A percentile compares a stretch with the other conserved stretches of the same genome.
These are phyloP conservation scores for Esox niger DNA, from an alignment of 2,113 vertebrate species.

Conservation along the genomic window DNA sequence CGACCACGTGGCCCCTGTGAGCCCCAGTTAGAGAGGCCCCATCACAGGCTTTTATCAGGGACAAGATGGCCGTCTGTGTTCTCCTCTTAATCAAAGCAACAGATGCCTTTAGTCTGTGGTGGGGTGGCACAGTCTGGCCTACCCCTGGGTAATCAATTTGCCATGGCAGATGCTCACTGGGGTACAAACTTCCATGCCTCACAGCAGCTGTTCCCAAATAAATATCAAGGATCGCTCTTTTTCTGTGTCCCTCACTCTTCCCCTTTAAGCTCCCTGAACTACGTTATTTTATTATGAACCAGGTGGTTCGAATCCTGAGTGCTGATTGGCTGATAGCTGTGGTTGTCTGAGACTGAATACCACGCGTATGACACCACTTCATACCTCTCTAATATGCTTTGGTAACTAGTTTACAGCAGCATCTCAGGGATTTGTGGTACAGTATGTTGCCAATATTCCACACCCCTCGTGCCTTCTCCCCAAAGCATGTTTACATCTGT, in stretches of 20 bases:
- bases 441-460: not conserved
- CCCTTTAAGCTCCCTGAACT: slow-evolving; percentile 6
- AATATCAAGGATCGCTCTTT: slow-evolving; percentile 13
- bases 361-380: too few relatives aligned
- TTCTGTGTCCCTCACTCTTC: slow-evolving; percentile 11
- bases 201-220: slow-evolving; percentile 59
- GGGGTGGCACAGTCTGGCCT: slow-evolving; percentile 35
- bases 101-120: slow-evolving; percentile 58
- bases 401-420: too few relatives aligned
- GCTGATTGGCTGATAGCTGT: too few relatives aligned
- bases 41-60: not conserved
- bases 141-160: slow-evolving; percentile 70
- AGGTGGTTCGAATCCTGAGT: too few relatives aligned
- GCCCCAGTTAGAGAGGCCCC: slow-evolving; percentile 7
- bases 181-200: slow-evolving; percentile 48
- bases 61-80: slow-evolving; percentile 27
- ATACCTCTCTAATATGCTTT: too few relatives aligned
- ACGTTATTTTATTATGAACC: too few relatives aligned
- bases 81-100: slow-evolving; percentile 66
- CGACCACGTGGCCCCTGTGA: not conserved
- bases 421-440: too few relatives aligned
- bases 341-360: too few relatives aligned
- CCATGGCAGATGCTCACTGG: slow-evolving; percentile 63
- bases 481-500: not conserved
- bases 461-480: too few relatives aligned